Evolutionary conservation across 2,113 vertebrate genomes (phyloP).

Genomic region (Balaeniceps rex): DNA sequence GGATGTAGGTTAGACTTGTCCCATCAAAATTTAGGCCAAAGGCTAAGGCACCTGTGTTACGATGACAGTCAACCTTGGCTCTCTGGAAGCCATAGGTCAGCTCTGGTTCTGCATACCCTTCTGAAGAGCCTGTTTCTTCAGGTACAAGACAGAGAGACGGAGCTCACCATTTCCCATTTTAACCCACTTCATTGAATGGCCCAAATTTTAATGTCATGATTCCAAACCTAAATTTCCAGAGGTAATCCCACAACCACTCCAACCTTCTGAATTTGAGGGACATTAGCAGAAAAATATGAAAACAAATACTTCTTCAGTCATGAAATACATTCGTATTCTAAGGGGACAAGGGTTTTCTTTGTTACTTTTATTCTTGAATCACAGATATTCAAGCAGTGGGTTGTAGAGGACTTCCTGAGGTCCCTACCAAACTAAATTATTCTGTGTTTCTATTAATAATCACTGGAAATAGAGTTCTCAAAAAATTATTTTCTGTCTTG

Average conservation of each 20-base stretch:
- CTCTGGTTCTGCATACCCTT: not conserved
- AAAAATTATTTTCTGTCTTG: not conserved
- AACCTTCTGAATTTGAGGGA: not conserved
- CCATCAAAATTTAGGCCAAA: not conserved
- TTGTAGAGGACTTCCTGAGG: not conserved
- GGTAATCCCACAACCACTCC: not conserved
- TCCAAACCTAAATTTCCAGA: not conserved
- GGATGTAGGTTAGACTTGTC: not conserved
- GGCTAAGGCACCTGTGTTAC: not conserved
- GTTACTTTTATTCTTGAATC: not conserved
- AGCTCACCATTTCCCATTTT: not conserved
- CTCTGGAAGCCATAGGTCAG: not conserved
- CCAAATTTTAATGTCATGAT: not conserved
- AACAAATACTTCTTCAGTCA: not conserved
- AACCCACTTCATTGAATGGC: not conserved
- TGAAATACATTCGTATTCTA: not conserved
- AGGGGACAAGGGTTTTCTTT: fast-evolving
- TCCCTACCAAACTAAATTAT: not conserved
- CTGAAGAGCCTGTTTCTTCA: not conserved
- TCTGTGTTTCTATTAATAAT: not conserved
- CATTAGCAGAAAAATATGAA: fast-evolving
- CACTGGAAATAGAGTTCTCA: not conserved
- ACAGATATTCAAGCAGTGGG: not conserved
- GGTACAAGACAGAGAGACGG: not conserved
- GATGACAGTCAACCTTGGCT: not conserved